A percentile compares a stretch with the other conserved stretches of the same genome.
Evolutionary conservation across 1,140 invertebrate genomes (phyloP).

Genomic region (Onthophagus taurus): DNA sequence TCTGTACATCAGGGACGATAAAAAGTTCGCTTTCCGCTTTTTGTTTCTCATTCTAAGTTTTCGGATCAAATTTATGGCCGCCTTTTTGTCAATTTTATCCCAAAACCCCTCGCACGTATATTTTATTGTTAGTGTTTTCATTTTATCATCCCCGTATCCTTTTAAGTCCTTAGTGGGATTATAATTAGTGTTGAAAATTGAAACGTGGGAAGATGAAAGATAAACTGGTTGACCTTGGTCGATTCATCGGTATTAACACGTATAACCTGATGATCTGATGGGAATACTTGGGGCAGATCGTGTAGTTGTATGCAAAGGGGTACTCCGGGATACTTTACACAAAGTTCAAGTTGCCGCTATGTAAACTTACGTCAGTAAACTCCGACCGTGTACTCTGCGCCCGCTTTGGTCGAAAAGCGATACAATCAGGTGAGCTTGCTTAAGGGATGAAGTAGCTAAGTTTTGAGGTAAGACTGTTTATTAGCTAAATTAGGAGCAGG

Average conservation of each 20-base stretch:
- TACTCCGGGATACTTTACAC: conserved; percentile 23
- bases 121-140: too few relatives aligned
- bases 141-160: too few relatives aligned
- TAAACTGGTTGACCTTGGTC: too few relatives aligned
- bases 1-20: too few relatives aligned
- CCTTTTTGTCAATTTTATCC: too few relatives aligned
- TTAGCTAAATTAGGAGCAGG: conserved; percentile 15
- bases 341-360: conserved; percentile 20
- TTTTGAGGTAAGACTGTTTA: conserved; percentile 19
- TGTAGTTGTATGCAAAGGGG: conserved; percentile 22
- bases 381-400: conserved; percentile 15
- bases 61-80: too few relatives aligned
- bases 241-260: conserved; percentile 11
- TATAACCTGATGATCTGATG: conserved; percentile 22
- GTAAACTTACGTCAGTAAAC: conserved; percentile 21
- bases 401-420: conserved; percentile 16
- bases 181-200: too few relatives aligned
- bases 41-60: too few relatives aligned
- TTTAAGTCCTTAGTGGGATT: too few relatives aligned
- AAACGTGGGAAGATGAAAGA: too few relatives aligned
- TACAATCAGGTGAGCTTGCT: conserved; percentile 17
- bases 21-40: too few relatives aligned
- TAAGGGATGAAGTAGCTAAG: conserved; percentile 18
- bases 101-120: too few relatives aligned
- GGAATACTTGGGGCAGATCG: conserved; percentile 25